Conservation (phyloP, 2,888 invertebrate genomes). For the Epinotia ramella region DNA sequence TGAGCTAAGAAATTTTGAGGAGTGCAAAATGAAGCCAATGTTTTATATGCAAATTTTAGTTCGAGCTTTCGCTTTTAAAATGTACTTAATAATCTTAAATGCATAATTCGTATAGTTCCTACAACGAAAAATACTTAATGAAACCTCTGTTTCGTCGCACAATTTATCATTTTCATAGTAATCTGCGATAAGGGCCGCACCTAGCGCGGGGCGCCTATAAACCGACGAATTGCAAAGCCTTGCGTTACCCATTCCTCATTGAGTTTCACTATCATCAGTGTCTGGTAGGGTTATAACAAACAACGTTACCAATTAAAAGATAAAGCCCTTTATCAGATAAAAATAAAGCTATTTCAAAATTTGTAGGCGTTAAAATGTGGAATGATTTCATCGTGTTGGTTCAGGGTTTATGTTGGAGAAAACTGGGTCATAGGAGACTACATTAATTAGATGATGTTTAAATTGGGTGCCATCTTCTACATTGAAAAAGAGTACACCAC, state of each 20-base stretch:
- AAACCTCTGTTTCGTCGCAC: conserved; percentile 27
- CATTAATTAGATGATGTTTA: background rate
- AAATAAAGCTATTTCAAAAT: conserved; percentile 61
- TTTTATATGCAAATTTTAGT: background rate
- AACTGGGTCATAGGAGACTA: conserved; percentile 32
- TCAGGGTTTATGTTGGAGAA: conserved; percentile 62
- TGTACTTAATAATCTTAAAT: background rate
- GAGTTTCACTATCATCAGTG: conserved; percentile 49
- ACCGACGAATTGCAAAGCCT: conserved; percentile 54
- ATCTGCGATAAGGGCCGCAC: conserved; percentile 71
- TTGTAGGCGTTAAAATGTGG: conserved; percentile 55
- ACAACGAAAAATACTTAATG: conserved; percentile 1
- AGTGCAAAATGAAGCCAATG: background rate
- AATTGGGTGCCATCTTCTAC: background rate
- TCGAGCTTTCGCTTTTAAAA: background rate
- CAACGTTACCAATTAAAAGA: conserved; percentile 70
- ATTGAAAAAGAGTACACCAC: too few relatives aligned
- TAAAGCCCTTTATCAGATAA: conserved; percentile 78
- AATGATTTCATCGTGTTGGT: conserved; percentile 69
- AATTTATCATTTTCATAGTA: conserved; percentile 48
- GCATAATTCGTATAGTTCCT: background rate
- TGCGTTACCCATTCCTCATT: conserved; percentile 20
- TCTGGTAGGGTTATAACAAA: conserved; percentile 58
- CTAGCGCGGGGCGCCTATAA: conserved; percentile 59
- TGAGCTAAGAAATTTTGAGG: too few relatives aligned